phyloP scores from a whole-genome alignment of 2,113 vertebrate genomes.

The Zosterops lateralis region DNA sequence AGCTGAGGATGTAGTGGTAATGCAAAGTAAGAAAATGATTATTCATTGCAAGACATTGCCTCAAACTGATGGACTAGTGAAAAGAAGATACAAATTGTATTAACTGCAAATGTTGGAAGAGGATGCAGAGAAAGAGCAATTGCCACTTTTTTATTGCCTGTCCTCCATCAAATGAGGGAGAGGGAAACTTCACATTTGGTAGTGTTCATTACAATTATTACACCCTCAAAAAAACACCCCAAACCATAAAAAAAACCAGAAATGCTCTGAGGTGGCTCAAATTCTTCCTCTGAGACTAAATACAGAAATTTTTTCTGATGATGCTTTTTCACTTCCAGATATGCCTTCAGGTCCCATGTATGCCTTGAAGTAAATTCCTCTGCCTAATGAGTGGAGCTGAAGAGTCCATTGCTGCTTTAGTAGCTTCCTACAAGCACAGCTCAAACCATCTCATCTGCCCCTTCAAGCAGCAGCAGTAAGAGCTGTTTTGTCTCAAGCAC shows the following conservation, averaged over 20 bases:
- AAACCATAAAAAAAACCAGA: fast-evolving
- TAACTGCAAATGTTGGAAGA: background rate
- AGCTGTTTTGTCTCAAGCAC: background rate
- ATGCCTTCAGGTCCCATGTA: fast-evolving
- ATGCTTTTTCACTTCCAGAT: background rate
- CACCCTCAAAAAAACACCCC: background rate
- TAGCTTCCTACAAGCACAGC: background rate
- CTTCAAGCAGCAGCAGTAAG: background rate
- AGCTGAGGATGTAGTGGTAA: background rate
- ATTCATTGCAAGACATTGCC: background rate
- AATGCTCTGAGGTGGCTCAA: background rate
- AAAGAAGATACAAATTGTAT: background rate
- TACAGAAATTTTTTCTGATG: background rate
- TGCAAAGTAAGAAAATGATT: background rate
- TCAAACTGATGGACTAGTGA: background rate
- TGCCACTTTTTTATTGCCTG: background rate
- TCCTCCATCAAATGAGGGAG: background rate
- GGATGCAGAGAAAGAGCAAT: background rate
- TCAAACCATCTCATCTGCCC: background rate
- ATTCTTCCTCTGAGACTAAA: background rate
- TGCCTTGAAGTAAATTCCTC: background rate
- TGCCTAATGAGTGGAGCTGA: background rate
- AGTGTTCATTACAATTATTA: background rate
- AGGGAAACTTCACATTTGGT: background rate
- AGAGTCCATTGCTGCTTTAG: background rate